A percentile compares a stretch with the other conserved stretches of the same genome.
Evolutionary conservation across 2,888 invertebrate genomes (phyloP).

Genomic region (Tuberolachnus salignus): DNA sequence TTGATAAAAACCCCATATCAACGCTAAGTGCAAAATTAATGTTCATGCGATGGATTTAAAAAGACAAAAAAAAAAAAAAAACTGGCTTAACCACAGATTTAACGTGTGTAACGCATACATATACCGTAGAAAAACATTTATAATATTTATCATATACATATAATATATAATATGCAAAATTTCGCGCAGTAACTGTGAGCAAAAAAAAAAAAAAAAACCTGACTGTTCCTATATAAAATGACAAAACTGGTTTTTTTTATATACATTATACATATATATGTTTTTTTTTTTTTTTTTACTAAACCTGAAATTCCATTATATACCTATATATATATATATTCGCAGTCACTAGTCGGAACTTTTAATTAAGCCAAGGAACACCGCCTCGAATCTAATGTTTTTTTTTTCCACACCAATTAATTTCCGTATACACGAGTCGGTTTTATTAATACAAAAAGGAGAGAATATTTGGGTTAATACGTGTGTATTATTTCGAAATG

Average conservation of each 20-base stretch:
- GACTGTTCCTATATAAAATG: conserved; percentile 29
- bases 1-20: not conserved
- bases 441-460: not conserved
- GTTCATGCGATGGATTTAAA: not conserved
- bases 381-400: not conserved
- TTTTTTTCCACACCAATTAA: conserved; percentile 31
- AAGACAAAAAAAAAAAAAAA: conserved; percentile 7
- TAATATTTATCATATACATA: not conserved
- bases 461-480: conserved; percentile 37
- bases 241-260: conserved; percentile 42
- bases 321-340: not conserved
- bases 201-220: too few species aligned
- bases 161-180: conserved; percentile 26
- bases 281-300: not conserved
- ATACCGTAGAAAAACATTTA: conserved; percentile 20
- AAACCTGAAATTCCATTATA: conserved; percentile 39
- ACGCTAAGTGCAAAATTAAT: not conserved
- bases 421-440: conserved; percentile 10
- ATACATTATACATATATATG: not conserved
- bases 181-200: conserved; percentile 37
- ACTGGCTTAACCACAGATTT: conserved; percentile 31
- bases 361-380: conserved; percentile 33
- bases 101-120: conserved; percentile 13
- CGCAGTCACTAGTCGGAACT: not conserved
- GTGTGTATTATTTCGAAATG: not conserved